These are phyloP conservation scores for Lepidothrix coronata DNA, from an alignment of 2,113 vertebrate genomes.

Conservation along the genomic window DNA sequence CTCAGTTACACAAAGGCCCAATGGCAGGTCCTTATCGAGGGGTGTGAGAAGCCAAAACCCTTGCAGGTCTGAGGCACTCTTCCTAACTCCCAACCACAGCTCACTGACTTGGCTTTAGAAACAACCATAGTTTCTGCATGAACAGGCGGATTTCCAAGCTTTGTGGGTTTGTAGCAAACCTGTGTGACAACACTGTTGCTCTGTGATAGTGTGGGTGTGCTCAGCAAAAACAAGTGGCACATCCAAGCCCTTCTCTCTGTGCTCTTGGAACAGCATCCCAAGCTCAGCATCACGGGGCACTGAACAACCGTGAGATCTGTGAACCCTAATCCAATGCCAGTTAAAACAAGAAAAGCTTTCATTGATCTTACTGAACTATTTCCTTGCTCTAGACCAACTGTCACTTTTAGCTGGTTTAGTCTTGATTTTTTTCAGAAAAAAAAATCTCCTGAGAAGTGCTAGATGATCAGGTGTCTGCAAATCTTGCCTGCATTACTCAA, in stretches of 20 bases:
- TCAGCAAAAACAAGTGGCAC: neutral
- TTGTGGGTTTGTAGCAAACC: neutral
- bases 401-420: neutral
- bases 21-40: neutral
- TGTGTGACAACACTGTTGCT: neutral
- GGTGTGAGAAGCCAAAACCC: neutral
- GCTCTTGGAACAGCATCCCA: neutral
- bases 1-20: neutral
- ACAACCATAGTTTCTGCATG: neutral
- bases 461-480: neutral
- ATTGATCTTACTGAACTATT: neutral
- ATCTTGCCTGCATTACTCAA: neutral
- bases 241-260: neutral
- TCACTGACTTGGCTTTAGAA: neutral
- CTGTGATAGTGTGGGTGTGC: neutral
- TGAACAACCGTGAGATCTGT: neutral
- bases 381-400: neutral
- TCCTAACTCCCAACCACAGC: neutral
- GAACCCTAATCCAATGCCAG: neutral
- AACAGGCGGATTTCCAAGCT: slow-evolving; percentile 14
- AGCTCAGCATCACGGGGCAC: neutral
- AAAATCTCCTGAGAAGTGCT: neutral
- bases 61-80: neutral
- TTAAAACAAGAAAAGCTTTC: neutral
- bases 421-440: neutral